Conservation (phyloP, 2,888 invertebrate species). For the Synanthedon vespiformis region DNA sequence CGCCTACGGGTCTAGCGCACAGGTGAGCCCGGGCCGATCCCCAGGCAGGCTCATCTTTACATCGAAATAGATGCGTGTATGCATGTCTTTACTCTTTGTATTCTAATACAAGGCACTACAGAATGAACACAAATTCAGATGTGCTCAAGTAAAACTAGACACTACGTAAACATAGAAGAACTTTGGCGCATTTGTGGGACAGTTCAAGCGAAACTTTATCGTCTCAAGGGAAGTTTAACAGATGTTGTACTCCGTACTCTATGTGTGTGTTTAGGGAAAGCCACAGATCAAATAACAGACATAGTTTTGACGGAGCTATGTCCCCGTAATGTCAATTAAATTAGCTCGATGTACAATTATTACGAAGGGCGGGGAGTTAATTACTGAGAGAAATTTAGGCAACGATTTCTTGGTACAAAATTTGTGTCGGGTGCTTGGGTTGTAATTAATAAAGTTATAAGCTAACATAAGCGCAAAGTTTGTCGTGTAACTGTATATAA, state of each 20-base stretch:
- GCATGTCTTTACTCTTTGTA: conserved; percentile 12
- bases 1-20: conserved; percentile 53
- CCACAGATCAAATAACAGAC: conserved; percentile 18
- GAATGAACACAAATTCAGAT: neutral
- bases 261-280: conserved; percentile 26
- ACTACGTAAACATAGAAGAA: neutral
- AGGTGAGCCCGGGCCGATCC: conserved; percentile 63
- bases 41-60: conserved; percentile 45
- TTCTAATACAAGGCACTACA: neutral
- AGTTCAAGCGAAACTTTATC: conserved; percentile 23
- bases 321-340: conserved; percentile 24
- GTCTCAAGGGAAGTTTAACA: conserved; percentile 12
- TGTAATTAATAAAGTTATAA: no score
- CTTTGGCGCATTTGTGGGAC: conserved; percentile 13
- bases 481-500: no score
- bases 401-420: neutral
- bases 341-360: conserved; percentile 13
- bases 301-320: conserved; percentile 26
- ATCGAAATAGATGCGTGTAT: conserved; percentile 53
- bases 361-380: neutral
- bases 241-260: neutral
- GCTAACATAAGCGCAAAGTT: no score
- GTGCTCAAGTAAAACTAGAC: neutral
- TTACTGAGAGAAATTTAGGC: neutral
- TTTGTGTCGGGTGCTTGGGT: neutral